A percentile compares a stretch with the other conserved stretches of the same genome.
Evolutionary conservation across 1,140 invertebrate species (phyloP).

Genomic region (Ptiloglossa arizonensis): DNA sequence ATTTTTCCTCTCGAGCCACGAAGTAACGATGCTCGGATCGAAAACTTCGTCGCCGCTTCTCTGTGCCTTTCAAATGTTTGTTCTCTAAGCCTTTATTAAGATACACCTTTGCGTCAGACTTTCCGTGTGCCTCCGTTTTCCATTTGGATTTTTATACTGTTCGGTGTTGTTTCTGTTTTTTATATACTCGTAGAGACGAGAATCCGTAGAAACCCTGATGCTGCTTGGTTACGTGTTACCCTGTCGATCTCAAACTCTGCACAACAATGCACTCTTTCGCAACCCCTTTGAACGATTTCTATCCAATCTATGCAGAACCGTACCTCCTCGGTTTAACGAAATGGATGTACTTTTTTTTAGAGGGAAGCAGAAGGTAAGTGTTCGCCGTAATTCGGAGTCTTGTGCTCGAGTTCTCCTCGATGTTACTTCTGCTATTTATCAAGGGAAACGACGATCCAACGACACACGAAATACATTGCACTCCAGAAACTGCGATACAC

Average conservation of each 20-base stretch:
- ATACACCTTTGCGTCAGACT: neutral
- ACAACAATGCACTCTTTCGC: conserved; percentile 42
- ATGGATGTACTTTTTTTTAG: neutral
- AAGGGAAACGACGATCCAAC: neutral
- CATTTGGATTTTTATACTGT: neutral
- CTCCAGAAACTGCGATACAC: neutral
- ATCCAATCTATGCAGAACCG: neutral
- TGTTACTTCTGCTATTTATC: conserved; percentile 12
- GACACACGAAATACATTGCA: neutral
- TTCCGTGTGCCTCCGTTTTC: neutral
- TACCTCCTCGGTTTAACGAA: conserved; percentile 15
- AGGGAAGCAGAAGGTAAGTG: conserved; percentile 66
- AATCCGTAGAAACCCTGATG: conserved; percentile 14
- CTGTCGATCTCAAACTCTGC: conserved; percentile 43
- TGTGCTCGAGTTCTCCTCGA: conserved; percentile 52
- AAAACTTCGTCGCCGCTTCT: conserved; percentile 47
- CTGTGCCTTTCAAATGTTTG: neutral
- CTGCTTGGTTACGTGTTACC: conserved; percentile 43
- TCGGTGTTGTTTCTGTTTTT: neutral
- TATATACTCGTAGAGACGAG: conserved; percentile 5
- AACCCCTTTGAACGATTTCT: conserved; percentile 32
- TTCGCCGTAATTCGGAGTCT: conserved; percentile 71
- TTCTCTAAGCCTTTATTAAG: neutral
- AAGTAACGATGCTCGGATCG: conserved; percentile 41
- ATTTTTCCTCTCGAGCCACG: conserved; percentile 26